Conservation (phyloP, 2,888 invertebrate species). For the Lithophane semibrunnea region DNA sequence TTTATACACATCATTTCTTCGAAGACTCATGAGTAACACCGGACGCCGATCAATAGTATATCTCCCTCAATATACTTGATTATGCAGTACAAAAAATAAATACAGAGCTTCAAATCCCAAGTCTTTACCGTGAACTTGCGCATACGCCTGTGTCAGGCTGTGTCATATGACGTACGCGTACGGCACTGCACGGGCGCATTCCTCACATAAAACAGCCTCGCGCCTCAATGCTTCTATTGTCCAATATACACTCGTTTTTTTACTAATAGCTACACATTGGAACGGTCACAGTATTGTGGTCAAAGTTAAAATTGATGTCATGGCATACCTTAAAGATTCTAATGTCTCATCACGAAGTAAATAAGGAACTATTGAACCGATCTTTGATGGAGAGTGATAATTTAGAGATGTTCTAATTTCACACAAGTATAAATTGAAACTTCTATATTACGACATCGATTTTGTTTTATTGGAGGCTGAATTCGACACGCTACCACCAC, state of each 20-base stretch:
- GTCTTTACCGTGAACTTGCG: slow-evolving; percentile 34
- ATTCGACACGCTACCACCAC: not conserved
- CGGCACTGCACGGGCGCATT: slow-evolving; percentile 59
- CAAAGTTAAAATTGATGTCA: slow-evolving; percentile 50
- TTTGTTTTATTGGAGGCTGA: not conserved
- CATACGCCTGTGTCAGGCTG: slow-evolving; percentile 46
- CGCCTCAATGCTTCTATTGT: slow-evolving; percentile 64
- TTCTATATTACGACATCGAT: not conserved
- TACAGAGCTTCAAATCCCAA: slow-evolving; percentile 22
- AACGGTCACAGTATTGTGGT: slow-evolving; percentile 53
- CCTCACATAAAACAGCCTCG: slow-evolving; percentile 64
- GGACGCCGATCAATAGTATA: not conserved
- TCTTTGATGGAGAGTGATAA: not conserved
- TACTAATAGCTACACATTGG: slow-evolving; percentile 45
- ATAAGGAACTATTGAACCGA: not conserved
- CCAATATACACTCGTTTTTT: slow-evolving; percentile 57
- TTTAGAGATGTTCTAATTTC: not conserved
- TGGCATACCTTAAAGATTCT: slow-evolving; percentile 40
- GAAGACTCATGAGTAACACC: not conserved
- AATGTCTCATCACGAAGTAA: slow-evolving; percentile 22
- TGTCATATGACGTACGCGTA: slow-evolving; percentile 56
- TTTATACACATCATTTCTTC: not conserved
- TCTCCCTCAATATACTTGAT: not conserved
- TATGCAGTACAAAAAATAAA: no score
- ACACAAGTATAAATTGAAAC: not conserved